A percentile compares a stretch with the other conserved stretches of the same genome.
These are phyloP conservation scores for Aegypius monachus DNA, from an alignment of 2,113 vertebrate genomes.

Conservation along the genomic window DNA sequence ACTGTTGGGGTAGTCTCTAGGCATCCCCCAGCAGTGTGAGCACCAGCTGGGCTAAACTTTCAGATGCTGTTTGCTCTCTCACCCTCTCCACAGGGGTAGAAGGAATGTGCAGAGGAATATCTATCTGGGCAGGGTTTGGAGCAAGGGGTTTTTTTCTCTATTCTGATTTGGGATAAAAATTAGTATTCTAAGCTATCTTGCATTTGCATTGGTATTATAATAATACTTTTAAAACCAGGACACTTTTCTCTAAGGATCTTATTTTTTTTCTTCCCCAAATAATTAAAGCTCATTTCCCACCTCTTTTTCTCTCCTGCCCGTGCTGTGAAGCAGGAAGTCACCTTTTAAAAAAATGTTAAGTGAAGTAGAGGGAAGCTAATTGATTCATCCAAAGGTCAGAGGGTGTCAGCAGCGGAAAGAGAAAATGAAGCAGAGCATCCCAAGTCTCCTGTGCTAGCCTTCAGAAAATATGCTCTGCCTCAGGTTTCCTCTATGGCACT, in stretches of 20 bases:
- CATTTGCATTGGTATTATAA: background rate
- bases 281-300: background rate
- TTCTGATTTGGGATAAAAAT: background rate
- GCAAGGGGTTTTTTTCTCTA: background rate
- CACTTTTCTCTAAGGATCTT: background rate
- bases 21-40: accelerated
- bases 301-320: background rate
- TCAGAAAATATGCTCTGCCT: background rate
- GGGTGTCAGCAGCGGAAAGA: background rate
- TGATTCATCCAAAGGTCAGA: slow-evolving; percentile 7
- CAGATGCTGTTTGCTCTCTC: background rate
- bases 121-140: background rate
- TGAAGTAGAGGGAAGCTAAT: slow-evolving; percentile 1
- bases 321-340: slow-evolving; percentile 45
- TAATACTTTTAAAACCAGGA: background rate
- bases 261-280: background rate
- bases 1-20: accelerated
- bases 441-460: background rate
- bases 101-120: accelerated
- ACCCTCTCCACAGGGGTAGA: background rate
- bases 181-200: background rate
- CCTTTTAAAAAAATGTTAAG: background rate
- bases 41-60: background rate
- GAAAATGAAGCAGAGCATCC: background rate
- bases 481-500: background rate